These are phyloP conservation scores for Cricetomys ansorgei DNA, from an alignment of 2,113 vertebrate species.

Conservation along the genomic window DNA sequence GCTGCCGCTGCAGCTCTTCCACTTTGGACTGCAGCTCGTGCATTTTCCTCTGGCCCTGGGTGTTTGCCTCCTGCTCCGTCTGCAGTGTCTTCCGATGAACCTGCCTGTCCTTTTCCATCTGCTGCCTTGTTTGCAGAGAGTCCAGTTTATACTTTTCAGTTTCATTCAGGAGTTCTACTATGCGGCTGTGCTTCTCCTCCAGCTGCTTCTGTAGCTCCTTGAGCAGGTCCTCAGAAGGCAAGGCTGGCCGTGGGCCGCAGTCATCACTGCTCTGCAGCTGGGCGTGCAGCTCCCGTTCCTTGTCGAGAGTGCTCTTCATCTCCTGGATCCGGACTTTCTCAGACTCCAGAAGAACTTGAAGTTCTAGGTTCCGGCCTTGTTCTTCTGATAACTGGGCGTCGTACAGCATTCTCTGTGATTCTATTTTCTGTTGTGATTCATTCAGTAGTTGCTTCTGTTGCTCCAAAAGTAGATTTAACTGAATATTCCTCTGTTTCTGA, in stretches of 20 bases:
- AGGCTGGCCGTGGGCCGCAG: slow-evolving; percentile 68
- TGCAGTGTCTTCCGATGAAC: slow-evolving; percentile 85
- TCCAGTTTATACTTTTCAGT: slow-evolving; percentile 93
- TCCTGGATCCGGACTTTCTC: slow-evolving; percentile 90
- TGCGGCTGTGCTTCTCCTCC: slow-evolving; percentile 91
- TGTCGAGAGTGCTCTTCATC: slow-evolving; percentile 89
- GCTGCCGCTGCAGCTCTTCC: slow-evolving; percentile 89
- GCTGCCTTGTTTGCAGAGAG: slow-evolving; percentile 88
- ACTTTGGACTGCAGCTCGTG: slow-evolving; percentile 87
- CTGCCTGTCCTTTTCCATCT: slow-evolving; percentile 91
- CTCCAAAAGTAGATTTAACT: slow-evolving; percentile 90
- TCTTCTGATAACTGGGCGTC: slow-evolving; percentile 87
- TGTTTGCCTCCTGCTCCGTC: slow-evolving; percentile 89
- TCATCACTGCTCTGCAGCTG: slow-evolving; percentile 81
- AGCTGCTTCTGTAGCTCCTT: slow-evolving; percentile 92
- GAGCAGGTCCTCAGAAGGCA: slow-evolving; percentile 87
- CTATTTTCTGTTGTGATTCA: slow-evolving; percentile 89
- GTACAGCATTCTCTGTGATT: slow-evolving; percentile 86
- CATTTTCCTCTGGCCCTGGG: slow-evolving; percentile 86
- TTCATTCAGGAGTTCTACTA: slow-evolving; percentile 92
- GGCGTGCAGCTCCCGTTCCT: slow-evolving; percentile 87
- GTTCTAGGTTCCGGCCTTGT: slow-evolving; percentile 88
- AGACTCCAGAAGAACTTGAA: slow-evolving; percentile 94
- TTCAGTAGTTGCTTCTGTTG: slow-evolving; percentile 89
- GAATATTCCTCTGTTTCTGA: slow-evolving; percentile 86